Conservation (phyloP, 2,888 invertebrate genomes). For the Scelioninae gen. 1 region DNA sequence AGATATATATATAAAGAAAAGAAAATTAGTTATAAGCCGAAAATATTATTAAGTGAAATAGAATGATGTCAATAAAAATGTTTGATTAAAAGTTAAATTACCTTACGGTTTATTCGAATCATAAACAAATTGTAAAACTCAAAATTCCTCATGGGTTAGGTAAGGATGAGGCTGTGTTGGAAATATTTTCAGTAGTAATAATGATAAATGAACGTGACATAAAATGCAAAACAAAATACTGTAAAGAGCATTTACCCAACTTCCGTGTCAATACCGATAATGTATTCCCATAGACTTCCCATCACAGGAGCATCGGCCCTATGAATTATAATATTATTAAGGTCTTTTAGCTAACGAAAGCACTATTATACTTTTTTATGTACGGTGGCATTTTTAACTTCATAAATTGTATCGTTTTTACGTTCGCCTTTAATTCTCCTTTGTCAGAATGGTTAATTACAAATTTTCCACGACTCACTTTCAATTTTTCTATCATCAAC, state of each 20-base stretch:
- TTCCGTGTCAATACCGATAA: slow-evolving; percentile 90
- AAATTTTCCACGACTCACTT: not conserved
- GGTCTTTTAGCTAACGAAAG: slow-evolving; percentile 59
- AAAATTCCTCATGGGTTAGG: slow-evolving; percentile 23
- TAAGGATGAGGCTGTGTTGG: slow-evolving; percentile 21
- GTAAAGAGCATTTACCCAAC: slow-evolving; percentile 87
- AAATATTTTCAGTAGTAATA: slow-evolving; percentile 13
- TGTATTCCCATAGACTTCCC: slow-evolving; percentile 97
- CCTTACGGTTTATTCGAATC: slow-evolving; percentile 11
- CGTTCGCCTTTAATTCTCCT: no score
- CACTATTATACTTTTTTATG: slow-evolving; percentile 26
- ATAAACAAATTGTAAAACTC: not conserved
- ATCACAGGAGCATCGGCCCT: slow-evolving; percentile 99
- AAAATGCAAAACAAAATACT: slow-evolving; percentile 56
- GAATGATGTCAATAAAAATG: not conserved
- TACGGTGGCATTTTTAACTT: slow-evolving; percentile 47
- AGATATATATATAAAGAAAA: slow-evolving; percentile 4
- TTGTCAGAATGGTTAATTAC: no score
- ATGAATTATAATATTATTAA: slow-evolving; percentile 78
- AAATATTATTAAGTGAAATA: slow-evolving; percentile 4
- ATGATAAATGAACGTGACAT: slow-evolving; percentile 29
- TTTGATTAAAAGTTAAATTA: slow-evolving; percentile 14
- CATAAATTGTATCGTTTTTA: slow-evolving; percentile 54
- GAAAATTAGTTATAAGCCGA: slow-evolving; percentile 37
- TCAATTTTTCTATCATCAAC: not conserved